Percentiles rank a stretch among this genome's conserved stretches.
Conservation (phyloP, 2,797 vertebrate species). For the Sebastolobus alascanus region DNA sequence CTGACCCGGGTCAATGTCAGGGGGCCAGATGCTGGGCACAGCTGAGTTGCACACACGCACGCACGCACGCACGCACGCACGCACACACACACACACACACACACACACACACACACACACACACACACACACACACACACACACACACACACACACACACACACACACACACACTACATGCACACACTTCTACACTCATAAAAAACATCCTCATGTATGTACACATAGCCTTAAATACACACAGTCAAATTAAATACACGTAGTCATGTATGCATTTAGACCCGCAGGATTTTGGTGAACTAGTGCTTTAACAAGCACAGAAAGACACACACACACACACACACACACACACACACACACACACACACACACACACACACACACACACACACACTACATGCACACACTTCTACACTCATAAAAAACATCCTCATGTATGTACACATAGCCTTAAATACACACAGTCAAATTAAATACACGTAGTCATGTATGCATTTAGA, state of each 20-base stretch:
- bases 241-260: not conserved
- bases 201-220: not conserved
- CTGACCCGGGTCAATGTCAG: slow-evolving; percentile 54
- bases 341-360: not conserved
- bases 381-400: not conserved
- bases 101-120: not conserved
- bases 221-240: not conserved
- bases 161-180: not conserved
- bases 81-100: not conserved
- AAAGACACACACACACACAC: slow-evolving; percentile 10
- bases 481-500: not conserved
- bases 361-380: not conserved
- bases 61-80: not conserved
- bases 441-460: not conserved
- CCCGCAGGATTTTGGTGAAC: slow-evolving; percentile 14
- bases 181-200: not conserved
- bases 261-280: not conserved
- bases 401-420: not conserved
- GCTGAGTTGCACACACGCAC: slow-evolving; percentile 5
- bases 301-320: not conserved
- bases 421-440: not conserved
- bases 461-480: not conserved
- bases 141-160: not conserved
- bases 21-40: slow-evolving; percentile 35
- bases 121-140: not conserved